Evolutionary conservation across 2,113 vertebrate species (phyloP).

Genomic region (Sminthopsis crassicaudata): DNA sequence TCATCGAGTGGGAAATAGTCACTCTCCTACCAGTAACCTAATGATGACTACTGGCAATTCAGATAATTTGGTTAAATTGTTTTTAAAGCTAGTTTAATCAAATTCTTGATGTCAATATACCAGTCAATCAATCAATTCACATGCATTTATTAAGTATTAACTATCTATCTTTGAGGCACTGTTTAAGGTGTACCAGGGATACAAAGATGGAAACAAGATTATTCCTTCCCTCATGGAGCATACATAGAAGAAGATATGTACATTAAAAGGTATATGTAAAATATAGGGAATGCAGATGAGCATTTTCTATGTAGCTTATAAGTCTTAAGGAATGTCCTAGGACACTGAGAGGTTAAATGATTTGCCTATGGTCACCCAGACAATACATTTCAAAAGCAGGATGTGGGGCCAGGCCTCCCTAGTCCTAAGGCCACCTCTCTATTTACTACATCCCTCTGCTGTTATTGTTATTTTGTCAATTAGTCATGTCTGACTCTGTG

Average conservation of each 20-base stretch:
- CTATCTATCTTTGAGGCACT: background rate
- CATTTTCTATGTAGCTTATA: background rate
- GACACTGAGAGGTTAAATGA: background rate
- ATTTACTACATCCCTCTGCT: background rate
- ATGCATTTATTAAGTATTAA: background rate
- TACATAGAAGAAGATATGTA: background rate
- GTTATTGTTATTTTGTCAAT: background rate
- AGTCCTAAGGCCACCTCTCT: background rate
- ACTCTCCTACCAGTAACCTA: background rate
- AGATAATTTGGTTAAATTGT: background rate
- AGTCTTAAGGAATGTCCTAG: background rate
- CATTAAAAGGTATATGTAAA: background rate
- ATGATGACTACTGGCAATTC: background rate
- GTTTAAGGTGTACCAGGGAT: background rate
- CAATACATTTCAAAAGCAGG: background rate
- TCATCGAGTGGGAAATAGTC: background rate
- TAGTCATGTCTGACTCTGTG: too few relatives aligned
- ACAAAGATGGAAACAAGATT: background rate
- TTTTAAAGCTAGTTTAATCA: background rate
- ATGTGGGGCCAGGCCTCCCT: background rate
- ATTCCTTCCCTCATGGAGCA: background rate
- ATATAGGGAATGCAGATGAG: background rate
- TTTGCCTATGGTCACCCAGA: background rate
- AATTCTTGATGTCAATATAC: background rate
- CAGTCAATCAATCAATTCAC: background rate